Evolutionary conservation across 2,797 vertebrate species (phyloP), one percentile per base, ranked within the genome.

Genomic region (Smutsia temminckii): DNA sequence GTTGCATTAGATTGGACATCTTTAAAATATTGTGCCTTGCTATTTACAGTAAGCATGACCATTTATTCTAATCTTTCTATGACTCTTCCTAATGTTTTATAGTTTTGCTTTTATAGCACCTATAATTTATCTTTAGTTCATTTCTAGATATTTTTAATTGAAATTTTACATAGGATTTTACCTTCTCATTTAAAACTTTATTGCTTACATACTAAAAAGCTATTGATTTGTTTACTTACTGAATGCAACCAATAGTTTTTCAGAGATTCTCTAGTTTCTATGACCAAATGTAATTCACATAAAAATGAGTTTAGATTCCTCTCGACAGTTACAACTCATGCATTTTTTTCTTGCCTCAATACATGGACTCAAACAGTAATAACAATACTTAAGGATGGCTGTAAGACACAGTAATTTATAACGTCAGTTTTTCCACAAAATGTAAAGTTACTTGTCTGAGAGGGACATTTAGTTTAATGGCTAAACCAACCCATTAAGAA

Each of bases 171-270:
- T 64, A 63, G 32, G 8, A 49, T 92, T 85, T 79, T 83, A 80
- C 32, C 32, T 84, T 89, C 64, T 63, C 75, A 68, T 86, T 90
- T 80, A 80, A 93, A 89, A 46, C 8, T 83, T 42, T 71, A 59
- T 34, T 89, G 49, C 13, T 92, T 66, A 49, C 23, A 75, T 68
- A 85, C 63, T 91, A 68, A 85, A 79, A 95, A 78, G 32, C 42
- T 93, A 79, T 69, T 91, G 42, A 61, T 72, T 77, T 91, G 23
- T 91, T 13, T 7, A 89, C 25, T 96, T 85, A 78, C 29, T 91
- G 23, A 96, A 91, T 46, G 12, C 21, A 84, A 51, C 8, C 71
- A 9, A 46, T 20, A 78, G 20, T 37, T 91, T 91, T 85, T 93
- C 61, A 91, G 37, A 74, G n/a, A 68, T 68, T 93, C 40, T 78